Conservation (phyloP, 2,113 vertebrate species). For the Ciconia stormi region DNA sequence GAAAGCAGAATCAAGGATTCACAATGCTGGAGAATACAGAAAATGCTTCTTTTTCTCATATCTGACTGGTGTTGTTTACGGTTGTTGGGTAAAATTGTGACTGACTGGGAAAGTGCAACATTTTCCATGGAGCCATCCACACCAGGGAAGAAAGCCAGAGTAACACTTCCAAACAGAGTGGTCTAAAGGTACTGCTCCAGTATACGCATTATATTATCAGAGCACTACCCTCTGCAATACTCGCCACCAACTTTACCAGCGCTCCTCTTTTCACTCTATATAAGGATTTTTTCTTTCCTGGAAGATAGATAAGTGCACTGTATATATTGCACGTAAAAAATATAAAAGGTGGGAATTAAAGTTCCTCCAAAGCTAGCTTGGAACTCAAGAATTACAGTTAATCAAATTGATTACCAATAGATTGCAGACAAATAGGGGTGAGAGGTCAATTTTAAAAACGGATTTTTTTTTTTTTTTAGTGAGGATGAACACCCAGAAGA, state of each 20-base stretch:
- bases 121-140: neutral
- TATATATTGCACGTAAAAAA: neutral
- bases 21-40: neutral
- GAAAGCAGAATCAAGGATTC: neutral
- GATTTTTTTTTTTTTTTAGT: neutral
- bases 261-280: neutral
- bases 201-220: neutral
- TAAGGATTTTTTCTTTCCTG: neutral
- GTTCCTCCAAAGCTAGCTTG: neutral
- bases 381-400: neutral
- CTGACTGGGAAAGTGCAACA: neutral
- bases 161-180: neutral
- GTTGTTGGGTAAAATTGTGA: neutral
- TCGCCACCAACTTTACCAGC: neutral
- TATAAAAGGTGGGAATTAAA: neutral
- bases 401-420: neutral
- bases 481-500: neutral
- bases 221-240: neutral
- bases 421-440: neutral
- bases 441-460: neutral
- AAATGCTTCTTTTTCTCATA: neutral
- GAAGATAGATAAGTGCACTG: neutral
- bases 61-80: neutral
- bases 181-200: neutral
- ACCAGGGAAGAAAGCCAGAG: neutral